Evolutionary conservation across 1,140 invertebrate genomes (phyloP).

Genomic region (Gyrodactylus salaris): DNA sequence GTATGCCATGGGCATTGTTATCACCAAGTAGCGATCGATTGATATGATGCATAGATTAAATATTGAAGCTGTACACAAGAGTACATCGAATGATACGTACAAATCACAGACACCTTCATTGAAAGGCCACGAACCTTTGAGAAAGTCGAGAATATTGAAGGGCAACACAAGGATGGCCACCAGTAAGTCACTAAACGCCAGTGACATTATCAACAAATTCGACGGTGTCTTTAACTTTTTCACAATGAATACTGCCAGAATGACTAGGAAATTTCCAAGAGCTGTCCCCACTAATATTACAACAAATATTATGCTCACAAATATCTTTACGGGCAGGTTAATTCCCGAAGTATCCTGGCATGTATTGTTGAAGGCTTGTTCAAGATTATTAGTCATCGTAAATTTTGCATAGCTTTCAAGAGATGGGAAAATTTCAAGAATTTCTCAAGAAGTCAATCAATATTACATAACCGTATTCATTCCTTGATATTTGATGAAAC

Average conservation of each 20-base stretch:
- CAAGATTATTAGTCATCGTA: too few species aligned
- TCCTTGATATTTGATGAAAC: too few species aligned
- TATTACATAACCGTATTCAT: too few species aligned
- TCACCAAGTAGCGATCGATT: constrained; percentile 5
- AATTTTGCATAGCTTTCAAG: too few species aligned
- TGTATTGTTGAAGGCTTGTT: too few species aligned
- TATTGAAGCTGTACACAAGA: constrained; percentile 5
- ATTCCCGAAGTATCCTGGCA: too few species aligned
- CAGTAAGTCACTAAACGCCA: constrained; percentile 36
- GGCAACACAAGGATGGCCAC: constrained; percentile 36
- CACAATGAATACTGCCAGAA: constrained; percentile 22
- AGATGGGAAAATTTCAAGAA: too few species aligned
- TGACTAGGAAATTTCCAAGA: constrained; percentile 22
- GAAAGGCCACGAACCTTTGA: constrained; percentile 19
- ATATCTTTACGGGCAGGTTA: not conserved
- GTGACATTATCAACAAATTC: constrained; percentile 34
- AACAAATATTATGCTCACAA: not conserved
- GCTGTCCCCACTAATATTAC: not conserved
- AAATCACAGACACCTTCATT: constrained; percentile 34
- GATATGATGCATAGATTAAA: constrained; percentile 6
- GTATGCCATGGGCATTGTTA: constrained; percentile 26
- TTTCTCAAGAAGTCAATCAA: too few species aligned
- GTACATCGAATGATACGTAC: constrained; percentile 12
- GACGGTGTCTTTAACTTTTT: constrained; percentile 25
- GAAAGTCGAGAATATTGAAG: constrained; percentile 22